Base-by-base conservation (phyloP, 2,113 vertebrate species). In the Phaethornis superciliosus region DNA sequence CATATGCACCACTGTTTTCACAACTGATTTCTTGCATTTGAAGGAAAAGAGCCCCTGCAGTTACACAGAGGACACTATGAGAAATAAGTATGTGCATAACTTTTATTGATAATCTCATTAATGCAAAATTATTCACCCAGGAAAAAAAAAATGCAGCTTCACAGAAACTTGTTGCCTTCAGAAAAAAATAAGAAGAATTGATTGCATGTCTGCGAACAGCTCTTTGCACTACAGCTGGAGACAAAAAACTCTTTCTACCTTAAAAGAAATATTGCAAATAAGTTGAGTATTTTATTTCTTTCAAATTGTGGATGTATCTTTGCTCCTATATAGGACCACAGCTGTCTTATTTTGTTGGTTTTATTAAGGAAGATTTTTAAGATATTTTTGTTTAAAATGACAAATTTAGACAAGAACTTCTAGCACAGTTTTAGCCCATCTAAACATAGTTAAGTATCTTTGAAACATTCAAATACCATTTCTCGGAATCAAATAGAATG, bases 161-260 rank as follows among this genome's bases (percentile, higher is more conserved):
- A 63, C 6, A 87, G 64, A 72, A 72, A 58, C 33, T 64, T 71
- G 49, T 59, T 83, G 40, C 32, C 91, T 84, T 94, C 90, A 81
- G 83, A 67, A 88, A 67, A 59, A 74, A 80, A 59, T 4, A 47
- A 54, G 8, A 89, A 87, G 80, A 94, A 90, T 40, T 67, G 83
- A 91, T 88, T 91, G 71, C 42, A 49, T 64, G 65, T 69, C 44
- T 92, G 86, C 70, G 87, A 96, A 88, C 75, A 81, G 86, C 22
- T 91, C 94, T 94, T 63, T 91, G 64, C 58, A 90, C 55, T 91
- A 44, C 56, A 81, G 81, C 81, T 93, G 92, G 76, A 96, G 68
- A 92, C 35, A 88, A 78, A 95, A 90, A 30, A 1, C 33, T 85
- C 60, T 93, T 94, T 95, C 71, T 96, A 24, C 52, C 64, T 96